These are phyloP conservation scores for Melinopterus prodromus DNA, from an alignment of 2,888 invertebrate species.

Conservation along the genomic window DNA sequence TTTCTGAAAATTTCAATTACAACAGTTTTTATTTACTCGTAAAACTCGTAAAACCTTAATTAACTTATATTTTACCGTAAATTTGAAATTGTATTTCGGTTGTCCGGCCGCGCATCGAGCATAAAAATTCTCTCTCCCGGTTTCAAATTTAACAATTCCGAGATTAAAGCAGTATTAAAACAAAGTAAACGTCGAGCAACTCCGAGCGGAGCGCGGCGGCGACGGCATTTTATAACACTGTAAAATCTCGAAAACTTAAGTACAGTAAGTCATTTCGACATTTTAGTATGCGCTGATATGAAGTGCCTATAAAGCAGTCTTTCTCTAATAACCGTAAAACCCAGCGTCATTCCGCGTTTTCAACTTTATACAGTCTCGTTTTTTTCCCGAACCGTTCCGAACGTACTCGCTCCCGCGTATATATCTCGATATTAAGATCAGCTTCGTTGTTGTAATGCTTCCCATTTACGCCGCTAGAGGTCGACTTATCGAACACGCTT, in stretches of 20 bases:
- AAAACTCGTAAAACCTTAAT: no score
- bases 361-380: conserved; percentile 14
- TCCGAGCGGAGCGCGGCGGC: not conserved
- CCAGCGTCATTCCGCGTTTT: conserved; percentile 10
- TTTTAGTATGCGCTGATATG: conserved; percentile 46
- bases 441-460: not conserved
- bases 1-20: no score
- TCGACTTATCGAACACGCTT: not conserved
- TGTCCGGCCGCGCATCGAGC: not conserved
- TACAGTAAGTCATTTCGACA: conserved; percentile 45
- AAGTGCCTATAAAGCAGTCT: conserved; percentile 40
- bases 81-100: no score
- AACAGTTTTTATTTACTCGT: no score
- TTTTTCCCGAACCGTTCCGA: not conserved
- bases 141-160: conserved; percentile 5
- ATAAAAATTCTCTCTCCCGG: not conserved
- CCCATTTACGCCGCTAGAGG: not conserved
- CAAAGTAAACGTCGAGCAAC: not conserved
- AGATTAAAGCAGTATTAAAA: conserved; percentile 13
- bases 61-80: no score
- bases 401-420: not conserved
- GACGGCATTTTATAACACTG: conserved; percentile 37
- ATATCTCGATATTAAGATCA: not conserved
- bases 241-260: conserved; percentile 25
- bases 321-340: conserved; percentile 26